Evolutionary conservation across 1,140 invertebrate species (phyloP).

Genomic region (Pentalonia nigronervosa): DNA sequence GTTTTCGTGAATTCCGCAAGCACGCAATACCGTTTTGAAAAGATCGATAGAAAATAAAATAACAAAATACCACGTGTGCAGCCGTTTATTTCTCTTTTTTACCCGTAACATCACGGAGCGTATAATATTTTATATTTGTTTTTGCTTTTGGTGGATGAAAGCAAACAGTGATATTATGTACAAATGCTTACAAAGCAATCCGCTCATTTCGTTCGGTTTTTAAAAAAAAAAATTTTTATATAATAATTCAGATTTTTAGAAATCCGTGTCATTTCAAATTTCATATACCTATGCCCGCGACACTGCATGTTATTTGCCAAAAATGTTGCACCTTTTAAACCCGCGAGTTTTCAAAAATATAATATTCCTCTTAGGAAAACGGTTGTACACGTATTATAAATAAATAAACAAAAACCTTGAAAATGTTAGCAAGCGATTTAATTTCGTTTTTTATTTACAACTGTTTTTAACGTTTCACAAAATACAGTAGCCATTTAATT

Average conservation of each 20-base stretch:
- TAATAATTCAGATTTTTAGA: not conserved
- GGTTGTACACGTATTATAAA: not conserved
- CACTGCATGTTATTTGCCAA: not conserved
- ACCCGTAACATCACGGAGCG: not conserved
- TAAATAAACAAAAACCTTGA: not conserved
- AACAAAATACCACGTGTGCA: not conserved
- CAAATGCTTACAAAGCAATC: not conserved
- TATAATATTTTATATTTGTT: not conserved
- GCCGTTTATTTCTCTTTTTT: not conserved
- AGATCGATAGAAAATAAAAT: conserved; percentile 21
- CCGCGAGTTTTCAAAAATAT: not conserved
- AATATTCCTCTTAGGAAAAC: not conserved
- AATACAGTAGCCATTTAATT: not conserved
- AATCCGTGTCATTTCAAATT: not conserved
- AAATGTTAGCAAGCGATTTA: not conserved
- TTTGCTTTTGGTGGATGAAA: not conserved
- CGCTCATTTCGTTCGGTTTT: not conserved
- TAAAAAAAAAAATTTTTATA: not conserved
- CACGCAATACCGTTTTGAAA: not conserved
- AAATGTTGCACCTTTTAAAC: not conserved
- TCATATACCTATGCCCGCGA: too few relatives aligned
- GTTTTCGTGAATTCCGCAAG: not conserved
- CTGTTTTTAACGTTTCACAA: not conserved
- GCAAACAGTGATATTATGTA: not conserved
- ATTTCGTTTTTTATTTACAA: conserved; percentile 13